Evolutionary conservation across 2,888 invertebrate species (phyloP).

Genomic region (Cephus pygmeus): DNA sequence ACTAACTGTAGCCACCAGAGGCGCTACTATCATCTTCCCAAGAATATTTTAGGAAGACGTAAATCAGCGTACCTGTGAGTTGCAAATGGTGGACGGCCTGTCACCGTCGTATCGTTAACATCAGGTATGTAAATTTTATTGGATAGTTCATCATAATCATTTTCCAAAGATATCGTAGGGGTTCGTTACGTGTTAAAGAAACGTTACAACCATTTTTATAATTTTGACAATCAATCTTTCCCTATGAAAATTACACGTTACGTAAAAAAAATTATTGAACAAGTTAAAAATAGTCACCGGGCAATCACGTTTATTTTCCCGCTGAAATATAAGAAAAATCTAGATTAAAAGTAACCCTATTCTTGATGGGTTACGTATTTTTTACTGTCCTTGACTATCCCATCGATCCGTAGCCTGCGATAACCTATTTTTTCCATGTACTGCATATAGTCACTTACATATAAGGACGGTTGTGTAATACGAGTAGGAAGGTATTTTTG

Average conservation of each 20-base stretch:
- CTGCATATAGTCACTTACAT: slow-evolving; percentile 23
- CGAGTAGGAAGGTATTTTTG: slow-evolving; percentile 31
- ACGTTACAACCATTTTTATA: neutral
- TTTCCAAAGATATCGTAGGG: neutral
- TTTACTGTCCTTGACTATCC: neutral
- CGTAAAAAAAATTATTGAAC: slow-evolving; percentile 53
- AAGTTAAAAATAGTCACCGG: slow-evolving; percentile 50
- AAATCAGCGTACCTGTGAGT: slow-evolving; percentile 48
- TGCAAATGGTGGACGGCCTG: slow-evolving; percentile 64
- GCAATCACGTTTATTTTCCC: neutral
- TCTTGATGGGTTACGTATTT: neutral
- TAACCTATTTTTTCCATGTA: slow-evolving; percentile 32
- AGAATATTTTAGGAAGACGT: slow-evolving; percentile 34
- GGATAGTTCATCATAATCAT: neutral
- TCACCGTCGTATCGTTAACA: slow-evolving; percentile 61
- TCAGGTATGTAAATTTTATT: slow-evolving; percentile 51
- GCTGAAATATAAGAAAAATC: neutral
- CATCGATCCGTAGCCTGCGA: slow-evolving; percentile 2
- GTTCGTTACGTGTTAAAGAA: neutral
- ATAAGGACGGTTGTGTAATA: slow-evolving; percentile 47
- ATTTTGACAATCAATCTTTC: neutral
- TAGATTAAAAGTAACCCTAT: neutral
- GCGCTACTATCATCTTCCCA: slow-evolving; percentile 1
- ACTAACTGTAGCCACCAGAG: neutral
- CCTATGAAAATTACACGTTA: slow-evolving; percentile 27